Evolutionary conservation across 1,140 invertebrate genomes (phyloP), one percentile per base, ranked within the genome.

Genomic region (Danaus melanippus): DNA sequence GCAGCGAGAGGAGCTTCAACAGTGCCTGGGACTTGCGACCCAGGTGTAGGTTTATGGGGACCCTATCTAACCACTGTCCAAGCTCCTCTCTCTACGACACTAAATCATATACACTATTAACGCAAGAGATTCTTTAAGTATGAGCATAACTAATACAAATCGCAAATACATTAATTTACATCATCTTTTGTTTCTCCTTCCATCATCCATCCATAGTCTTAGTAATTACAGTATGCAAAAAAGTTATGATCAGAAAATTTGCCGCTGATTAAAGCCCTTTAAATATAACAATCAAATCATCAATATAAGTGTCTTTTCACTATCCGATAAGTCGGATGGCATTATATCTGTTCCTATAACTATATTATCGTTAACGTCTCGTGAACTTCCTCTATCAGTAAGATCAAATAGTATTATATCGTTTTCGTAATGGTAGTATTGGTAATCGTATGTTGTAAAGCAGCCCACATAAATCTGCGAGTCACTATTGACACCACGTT

Each of bases 181-280:
- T 5, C 21, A 32, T 1, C 0, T 8, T 50, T 56, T 56, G 45
- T 46, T n/a, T 44, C 55, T 51, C 50, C 42, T 57, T 51, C 43
- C 48, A 21, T 17, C 10, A 51, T 51, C 49, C 42, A 51, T 50
- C 50, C 41, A 56, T 40, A 42, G 42, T 32, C 48, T 52, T 59
- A 59, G 54, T 50, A 51, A 60, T 58, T 53, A 58, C 53, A 42
- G 65, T 62, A 49, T 67, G 66, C 62, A 71, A 61, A 62, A 58
- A 41, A 53, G 12, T 42, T 42, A 52, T 59, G 59, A 67, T 71
- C 72, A 75, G 74, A 71, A 57, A 77, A 80, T 80, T 77, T 78
- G 59, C 55, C 73, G 75, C 74, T 77, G 74, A 76, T 76, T 78
- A 80, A 74, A 77, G 71, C 71, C 68, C 67, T 75, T 74, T 53